Conservation (phyloP, 2,797 vertebrate genomes). For the Threskiornis aethiopicus region DNA sequence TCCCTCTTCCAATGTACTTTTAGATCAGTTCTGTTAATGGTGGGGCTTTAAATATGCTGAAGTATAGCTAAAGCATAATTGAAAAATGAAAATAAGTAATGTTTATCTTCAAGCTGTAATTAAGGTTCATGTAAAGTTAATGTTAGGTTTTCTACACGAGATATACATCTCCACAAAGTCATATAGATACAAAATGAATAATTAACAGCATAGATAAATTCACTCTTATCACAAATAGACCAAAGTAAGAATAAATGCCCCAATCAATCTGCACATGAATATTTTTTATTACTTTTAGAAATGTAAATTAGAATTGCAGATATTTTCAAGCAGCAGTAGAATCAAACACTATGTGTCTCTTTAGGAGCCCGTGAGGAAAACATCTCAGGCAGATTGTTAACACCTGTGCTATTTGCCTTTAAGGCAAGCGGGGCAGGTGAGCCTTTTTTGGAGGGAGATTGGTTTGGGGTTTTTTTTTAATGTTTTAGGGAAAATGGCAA, state of each 20-base stretch:
- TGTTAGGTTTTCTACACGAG: background rate
- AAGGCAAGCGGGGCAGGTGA: background rate
- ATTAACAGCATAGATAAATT: background rate
- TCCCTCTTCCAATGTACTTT: background rate
- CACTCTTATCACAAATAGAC: background rate
- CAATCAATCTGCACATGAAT: background rate
- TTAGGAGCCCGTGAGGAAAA: background rate
- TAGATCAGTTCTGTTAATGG: background rate
- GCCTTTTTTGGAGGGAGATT: background rate
- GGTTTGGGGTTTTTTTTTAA: fast-evolving
- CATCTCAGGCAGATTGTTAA: background rate
- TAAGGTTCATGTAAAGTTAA: background rate
- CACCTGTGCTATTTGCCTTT: background rate
- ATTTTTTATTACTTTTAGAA: background rate
- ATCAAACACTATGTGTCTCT: background rate
- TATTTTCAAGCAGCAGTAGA: background rate
- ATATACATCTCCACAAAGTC: background rate
- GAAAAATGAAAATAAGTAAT: background rate
- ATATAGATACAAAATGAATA: background rate
- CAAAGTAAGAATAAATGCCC: background rate
- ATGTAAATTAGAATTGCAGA: background rate
- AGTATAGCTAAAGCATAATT: background rate
- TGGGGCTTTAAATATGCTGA: background rate
- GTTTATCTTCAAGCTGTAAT: slow-evolving; percentile 17
- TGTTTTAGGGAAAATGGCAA: background rate